Conservation (phyloP, 2,797 vertebrate species). For the Myotis findleyi region DNA sequence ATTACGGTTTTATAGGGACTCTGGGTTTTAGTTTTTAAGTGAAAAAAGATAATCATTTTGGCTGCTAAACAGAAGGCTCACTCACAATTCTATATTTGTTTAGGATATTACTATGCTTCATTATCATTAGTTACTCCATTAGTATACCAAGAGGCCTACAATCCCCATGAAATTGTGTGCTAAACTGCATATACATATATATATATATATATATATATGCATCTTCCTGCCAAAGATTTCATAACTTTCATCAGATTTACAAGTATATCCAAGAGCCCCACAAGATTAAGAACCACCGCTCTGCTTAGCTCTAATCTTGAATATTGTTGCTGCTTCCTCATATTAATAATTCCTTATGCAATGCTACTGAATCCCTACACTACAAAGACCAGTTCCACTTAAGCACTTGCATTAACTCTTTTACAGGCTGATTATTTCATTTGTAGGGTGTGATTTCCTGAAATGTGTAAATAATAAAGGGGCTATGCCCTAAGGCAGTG, state of each 20-base stretch:
- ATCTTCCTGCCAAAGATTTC: neutral
- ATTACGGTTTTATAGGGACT: neutral
- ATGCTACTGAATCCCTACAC: neutral
- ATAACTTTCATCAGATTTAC: neutral
- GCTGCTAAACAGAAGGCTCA: neutral
- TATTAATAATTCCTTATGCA: neutral
- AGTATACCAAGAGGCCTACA: neutral
- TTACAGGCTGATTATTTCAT: neutral
- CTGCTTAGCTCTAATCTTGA: neutral
- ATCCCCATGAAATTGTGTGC: neutral
- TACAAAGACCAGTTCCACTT: neutral
- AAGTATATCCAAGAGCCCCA: neutral
- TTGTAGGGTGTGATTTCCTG: neutral
- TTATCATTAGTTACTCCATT: neutral
- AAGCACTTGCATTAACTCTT: neutral
- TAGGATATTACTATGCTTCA: neutral
- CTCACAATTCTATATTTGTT: neutral
- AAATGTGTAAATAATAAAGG: slow-evolving; percentile 47
- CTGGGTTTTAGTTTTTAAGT: neutral
- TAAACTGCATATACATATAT: neutral
- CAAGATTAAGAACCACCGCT: neutral
- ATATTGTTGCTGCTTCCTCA: neutral
- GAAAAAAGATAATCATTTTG: slow-evolving; percentile 1
- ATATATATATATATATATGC: too few relatives aligned
- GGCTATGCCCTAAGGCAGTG: neutral